Evolutionary conservation across 2,888 invertebrate species (phyloP).

Genomic region (Allophyes oxyacanthae): DNA sequence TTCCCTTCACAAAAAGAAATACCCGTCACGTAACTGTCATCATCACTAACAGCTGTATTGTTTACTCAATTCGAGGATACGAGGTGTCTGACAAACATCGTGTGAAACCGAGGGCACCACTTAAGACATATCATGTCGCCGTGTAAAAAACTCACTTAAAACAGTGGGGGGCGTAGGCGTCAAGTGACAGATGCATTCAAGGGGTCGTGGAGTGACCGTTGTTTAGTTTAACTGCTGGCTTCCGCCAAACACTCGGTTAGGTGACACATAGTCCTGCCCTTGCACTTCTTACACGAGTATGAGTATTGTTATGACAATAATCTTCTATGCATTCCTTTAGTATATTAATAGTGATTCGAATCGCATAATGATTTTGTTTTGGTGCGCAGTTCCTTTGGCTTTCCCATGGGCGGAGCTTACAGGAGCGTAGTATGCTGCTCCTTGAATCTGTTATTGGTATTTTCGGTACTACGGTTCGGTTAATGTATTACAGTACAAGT

Average conservation of each 20-base stretch:
- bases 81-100: slow-evolving; percentile 71
- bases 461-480: no score
- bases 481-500: no score
- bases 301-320: slow-evolving; percentile 24
- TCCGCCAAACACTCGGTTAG: slow-evolving; percentile 76
- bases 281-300: slow-evolving; percentile 45
- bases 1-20: slow-evolving; percentile 15
- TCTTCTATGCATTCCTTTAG: slow-evolving; percentile 32
- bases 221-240: slow-evolving; percentile 85
- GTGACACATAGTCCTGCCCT: slow-evolving; percentile 64
- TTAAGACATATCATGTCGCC: slow-evolving; percentile 74
- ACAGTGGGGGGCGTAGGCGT: slow-evolving; percentile 77
- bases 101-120: slow-evolving; percentile 77
- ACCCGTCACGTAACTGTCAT: slow-evolving; percentile 43
- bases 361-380: slow-evolving; percentile 35
- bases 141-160: slow-evolving; percentile 72
- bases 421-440: not conserved
- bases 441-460: slow-evolving; percentile 25
- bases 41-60: slow-evolving; percentile 64
- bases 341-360: slow-evolving; percentile 44
- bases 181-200: slow-evolving; percentile 73
- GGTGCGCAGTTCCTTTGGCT: slow-evolving; percentile 36
- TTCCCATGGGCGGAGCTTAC: slow-evolving; percentile 35
- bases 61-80: slow-evolving; percentile 71
- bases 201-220: slow-evolving; percentile 83